Percentiles rank a stretch among this genome's conserved stretches.
phyloP scores from a whole-genome alignment of 2,797 vertebrate species.

The Varecia variegata region DNA sequence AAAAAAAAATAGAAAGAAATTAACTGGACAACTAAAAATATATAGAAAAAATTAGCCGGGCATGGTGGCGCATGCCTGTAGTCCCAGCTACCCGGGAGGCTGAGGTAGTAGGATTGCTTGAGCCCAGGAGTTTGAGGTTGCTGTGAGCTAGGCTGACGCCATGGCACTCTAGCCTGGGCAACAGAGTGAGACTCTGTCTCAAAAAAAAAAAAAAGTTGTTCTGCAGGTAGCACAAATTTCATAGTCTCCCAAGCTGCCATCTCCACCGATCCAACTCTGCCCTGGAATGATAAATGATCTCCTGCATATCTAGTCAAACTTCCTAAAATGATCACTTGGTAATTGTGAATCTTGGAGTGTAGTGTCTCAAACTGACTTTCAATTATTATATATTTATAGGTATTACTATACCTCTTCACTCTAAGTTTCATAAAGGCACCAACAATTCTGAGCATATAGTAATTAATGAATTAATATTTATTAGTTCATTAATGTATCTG shows the following conservation, averaged over 20 bases:
- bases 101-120: too few species aligned
- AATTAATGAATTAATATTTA: not conserved
- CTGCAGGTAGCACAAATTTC: not conserved
- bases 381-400: not conserved
- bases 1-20: too few species aligned
- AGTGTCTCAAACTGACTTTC: not conserved
- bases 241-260: not conserved
- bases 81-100: too few species aligned
- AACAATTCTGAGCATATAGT: not conserved
- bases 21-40: too few species aligned
- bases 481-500: not conserved
- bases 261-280: not conserved
- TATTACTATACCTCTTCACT: not conserved
- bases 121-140: too few species aligned
- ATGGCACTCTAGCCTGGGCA: too few species aligned
- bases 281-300: not conserved
- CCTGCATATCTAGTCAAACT: not conserved
- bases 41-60: too few species aligned
- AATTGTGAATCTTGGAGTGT: not conserved
- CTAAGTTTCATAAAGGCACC: not conserved
- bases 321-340: not conserved
- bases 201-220: not conserved
- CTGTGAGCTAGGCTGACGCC: too few species aligned
- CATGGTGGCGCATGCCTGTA: too few species aligned
- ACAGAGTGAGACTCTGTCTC: too few species aligned